A percentile compares a stretch with the other conserved stretches of the same genome.
Conservation (phyloP, 2,113 vertebrate genomes). For the Thermophis baileyi region DNA sequence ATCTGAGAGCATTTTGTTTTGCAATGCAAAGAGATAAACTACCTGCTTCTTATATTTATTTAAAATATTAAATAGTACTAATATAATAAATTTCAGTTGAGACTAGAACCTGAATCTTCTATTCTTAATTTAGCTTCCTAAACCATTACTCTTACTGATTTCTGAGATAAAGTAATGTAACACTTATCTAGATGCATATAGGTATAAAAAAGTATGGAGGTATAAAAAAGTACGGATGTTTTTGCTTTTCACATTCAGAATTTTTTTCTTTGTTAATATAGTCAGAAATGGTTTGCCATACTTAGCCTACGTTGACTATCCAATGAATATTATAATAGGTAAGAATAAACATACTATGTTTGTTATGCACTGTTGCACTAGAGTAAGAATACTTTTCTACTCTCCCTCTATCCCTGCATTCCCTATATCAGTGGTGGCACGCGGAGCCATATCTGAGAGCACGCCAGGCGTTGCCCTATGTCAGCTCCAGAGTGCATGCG, state of each 20-base stretch:
- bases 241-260: background rate
- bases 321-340: background rate
- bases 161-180: background rate
- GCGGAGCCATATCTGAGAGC: too few species aligned
- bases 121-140: background rate
- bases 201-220: background rate
- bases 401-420: rapidly evolving
- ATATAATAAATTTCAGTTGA: background rate
- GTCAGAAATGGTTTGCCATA: background rate
- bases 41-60: background rate
- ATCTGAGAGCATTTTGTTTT: background rate
- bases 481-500: too few species aligned
- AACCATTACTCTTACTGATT: background rate
- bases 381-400: background rate
- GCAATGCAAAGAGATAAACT: background rate
- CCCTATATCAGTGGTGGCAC: too few species aligned
- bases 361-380: background rate
- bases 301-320: background rate
- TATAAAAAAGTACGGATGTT: background rate
- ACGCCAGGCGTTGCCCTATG: too few species aligned
- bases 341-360: background rate
- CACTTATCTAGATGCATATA: background rate
- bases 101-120: background rate
- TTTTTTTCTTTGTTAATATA: background rate
- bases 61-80: background rate